A percentile compares a stretch with the other conserved stretches of the same genome.
These are phyloP conservation scores for Anguilla anguilla DNA, from an alignment of 2,797 vertebrate species.

Conservation along the genomic window DNA sequence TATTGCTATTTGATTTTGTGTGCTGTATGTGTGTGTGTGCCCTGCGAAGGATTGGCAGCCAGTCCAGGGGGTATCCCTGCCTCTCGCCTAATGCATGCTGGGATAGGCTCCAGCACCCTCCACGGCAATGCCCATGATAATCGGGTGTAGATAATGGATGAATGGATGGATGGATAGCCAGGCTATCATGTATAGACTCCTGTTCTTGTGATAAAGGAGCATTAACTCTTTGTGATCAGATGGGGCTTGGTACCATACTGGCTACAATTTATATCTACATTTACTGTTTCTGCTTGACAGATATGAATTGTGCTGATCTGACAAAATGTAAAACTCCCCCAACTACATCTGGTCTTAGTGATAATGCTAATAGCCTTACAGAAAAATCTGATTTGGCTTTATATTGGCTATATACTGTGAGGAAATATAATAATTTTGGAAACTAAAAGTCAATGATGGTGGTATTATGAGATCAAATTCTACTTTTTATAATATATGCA, in stretches of 20 bases:
- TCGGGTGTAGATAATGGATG: too few species aligned
- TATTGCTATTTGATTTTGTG: neutral
- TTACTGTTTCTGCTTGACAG: neutral
- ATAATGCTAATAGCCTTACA: neutral
- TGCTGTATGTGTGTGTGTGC: too few species aligned
- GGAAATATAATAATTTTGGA: neutral
- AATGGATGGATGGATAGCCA: too few species aligned
- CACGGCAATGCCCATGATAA: too few species aligned
- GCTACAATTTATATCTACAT: neutral
- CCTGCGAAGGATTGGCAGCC: too few species aligned
- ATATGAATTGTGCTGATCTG: slow-evolving; percentile 5
- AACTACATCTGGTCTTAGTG: neutral
- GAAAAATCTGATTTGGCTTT: neutral
- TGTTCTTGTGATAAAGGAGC: neutral
- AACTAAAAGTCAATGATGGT: neutral
- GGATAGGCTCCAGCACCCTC: too few species aligned
- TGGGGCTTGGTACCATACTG: neutral
- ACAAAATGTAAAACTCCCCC: neutral
- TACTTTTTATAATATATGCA: neutral
- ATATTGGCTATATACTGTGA: neutral
- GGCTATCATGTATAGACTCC: neutral
- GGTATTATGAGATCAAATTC: neutral
- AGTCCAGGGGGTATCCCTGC: too few species aligned
- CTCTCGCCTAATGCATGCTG: too few species aligned
- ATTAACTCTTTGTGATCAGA: neutral